A percentile compares a stretch with the other conserved stretches of the same genome.
Evolutionary conservation across 2,888 invertebrate species (phyloP).

Genomic region (Phengaris arion): DNA sequence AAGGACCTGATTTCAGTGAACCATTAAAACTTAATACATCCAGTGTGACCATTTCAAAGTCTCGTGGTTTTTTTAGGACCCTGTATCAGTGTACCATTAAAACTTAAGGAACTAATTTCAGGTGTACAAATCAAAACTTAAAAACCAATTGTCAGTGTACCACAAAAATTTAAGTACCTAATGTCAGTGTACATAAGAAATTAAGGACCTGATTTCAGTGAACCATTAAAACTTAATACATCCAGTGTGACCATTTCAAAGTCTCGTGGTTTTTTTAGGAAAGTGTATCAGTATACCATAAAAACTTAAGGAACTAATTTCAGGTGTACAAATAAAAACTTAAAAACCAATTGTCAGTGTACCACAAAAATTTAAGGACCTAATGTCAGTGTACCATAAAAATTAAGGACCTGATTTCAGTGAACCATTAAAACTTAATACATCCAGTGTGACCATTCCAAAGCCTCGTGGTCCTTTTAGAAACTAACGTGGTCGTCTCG

Average conservation of each 20-base stretch:
- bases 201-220: background rate
- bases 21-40: conserved; percentile 5
- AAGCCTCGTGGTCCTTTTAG: background rate
- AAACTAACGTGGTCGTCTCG: too few relatives aligned
- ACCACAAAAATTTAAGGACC: background rate
- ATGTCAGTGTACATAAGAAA: background rate
- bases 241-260: background rate
- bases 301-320: too few relatives aligned
- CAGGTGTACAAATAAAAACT: too few relatives aligned
- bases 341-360: too few relatives aligned
- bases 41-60: conserved; percentile 28
- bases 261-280: background rate
- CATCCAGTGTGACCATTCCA: background rate
- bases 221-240: conserved; percentile 28
- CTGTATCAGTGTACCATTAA: background rate
- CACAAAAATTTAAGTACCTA: background rate
- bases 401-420: background rate
- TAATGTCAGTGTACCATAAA: background rate
- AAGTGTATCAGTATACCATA: too few relatives aligned
- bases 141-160: background rate
- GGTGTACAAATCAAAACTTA: background rate
- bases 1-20: conserved; percentile 20
- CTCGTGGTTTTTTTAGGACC: background rate
- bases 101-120: background rate
- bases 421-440: conserved; percentile 28